Base-by-base conservation (phyloP, 1,140 invertebrate genomes). In the Cylas formicarius region DNA sequence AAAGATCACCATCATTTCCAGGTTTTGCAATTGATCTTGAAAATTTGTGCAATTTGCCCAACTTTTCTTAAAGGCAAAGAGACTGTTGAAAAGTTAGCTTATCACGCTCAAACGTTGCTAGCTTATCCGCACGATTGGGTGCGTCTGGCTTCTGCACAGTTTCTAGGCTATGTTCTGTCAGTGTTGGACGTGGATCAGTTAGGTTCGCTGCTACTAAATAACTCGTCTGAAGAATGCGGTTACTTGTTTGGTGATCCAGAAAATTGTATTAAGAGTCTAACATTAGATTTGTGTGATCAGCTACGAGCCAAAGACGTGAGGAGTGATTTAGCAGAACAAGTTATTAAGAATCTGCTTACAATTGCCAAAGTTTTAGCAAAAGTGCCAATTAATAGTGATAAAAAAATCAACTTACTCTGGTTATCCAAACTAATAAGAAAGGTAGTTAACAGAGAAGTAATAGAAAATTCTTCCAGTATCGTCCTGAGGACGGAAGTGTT, bases 1-100 rank as follows among this genome's bases (percentile, higher is more conserved):
- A 76, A 63, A 56, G 87, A 77, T 73, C 81, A 66, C 70, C 69
- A 83, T 57, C 66, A 84, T n/a, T 86, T 80, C 59, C 81, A 87
- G 67, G 65, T 75, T 0, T 65, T 90, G 1, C 72, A 69, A 67
- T 74, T 75, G 53, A 66, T 74, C 56, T 66, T 81, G 0, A 84
- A 82, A 63, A 69, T 84, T 16, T 69, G 66, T 2, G 57, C 61
- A 4, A 62, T 72, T 16, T 77, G 76, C 57, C 62, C 71, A 2
- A 56, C 56, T 22, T 67, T 79, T 27, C 57, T 82, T 0, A 68
- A 70, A 37, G 18, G 46, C 7, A 57, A 38, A 8, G 26, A 56
- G 27, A 41, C 23, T 60, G 69, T 53, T 21, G 65, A 43, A 63
- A 71, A 48, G 73, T 46, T 70, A 58, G 33, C 57, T 66, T 69